These are phyloP conservation scores for Drosophila bocki DNA, from an alignment of 1,140 invertebrate species.

Conservation along the genomic window DNA sequence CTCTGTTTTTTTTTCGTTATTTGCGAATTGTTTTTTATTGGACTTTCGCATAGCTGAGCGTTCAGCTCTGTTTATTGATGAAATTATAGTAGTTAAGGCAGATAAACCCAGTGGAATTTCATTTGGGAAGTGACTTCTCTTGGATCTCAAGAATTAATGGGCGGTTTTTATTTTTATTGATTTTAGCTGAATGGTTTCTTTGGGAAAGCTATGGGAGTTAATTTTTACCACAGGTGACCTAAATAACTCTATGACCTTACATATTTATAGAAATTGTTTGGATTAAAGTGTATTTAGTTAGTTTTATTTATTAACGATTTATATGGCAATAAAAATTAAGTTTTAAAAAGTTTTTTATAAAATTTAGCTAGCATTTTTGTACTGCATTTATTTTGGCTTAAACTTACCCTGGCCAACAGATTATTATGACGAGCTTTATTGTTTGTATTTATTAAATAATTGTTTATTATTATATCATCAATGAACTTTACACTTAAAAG, in stretches of 20 bases:
- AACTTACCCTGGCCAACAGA: no score
- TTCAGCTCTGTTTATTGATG: slow-evolving; percentile 79
- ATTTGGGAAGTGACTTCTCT: slow-evolving; percentile 15
- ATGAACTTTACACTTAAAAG: no score
- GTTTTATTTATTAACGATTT: no score
- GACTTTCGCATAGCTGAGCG: slow-evolving; percentile 69
- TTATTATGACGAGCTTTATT: no score
- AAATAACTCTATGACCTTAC: not conserved
- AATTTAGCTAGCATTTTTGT: not conserved
- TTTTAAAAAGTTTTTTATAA: not conserved
- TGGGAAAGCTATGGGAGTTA: not conserved
- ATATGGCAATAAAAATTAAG: no score
- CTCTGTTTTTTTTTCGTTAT: slow-evolving; percentile 8
- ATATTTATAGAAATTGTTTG: not conserved
- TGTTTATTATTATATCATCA: no score
- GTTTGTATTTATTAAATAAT: no score
- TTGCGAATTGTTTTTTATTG: slow-evolving; percentile 58
- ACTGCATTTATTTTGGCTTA: no score
- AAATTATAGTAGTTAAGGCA: slow-evolving; percentile 63
- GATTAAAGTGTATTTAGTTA: not conserved
- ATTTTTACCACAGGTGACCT: not conserved
- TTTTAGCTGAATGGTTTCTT: not conserved
- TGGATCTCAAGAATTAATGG: slow-evolving; percentile 35
- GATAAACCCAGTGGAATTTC: slow-evolving; percentile 53
- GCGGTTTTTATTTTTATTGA: slow-evolving; percentile 14